Base-by-base conservation (phyloP, 2,797 vertebrate species). In the Mus caroli region DNA sequence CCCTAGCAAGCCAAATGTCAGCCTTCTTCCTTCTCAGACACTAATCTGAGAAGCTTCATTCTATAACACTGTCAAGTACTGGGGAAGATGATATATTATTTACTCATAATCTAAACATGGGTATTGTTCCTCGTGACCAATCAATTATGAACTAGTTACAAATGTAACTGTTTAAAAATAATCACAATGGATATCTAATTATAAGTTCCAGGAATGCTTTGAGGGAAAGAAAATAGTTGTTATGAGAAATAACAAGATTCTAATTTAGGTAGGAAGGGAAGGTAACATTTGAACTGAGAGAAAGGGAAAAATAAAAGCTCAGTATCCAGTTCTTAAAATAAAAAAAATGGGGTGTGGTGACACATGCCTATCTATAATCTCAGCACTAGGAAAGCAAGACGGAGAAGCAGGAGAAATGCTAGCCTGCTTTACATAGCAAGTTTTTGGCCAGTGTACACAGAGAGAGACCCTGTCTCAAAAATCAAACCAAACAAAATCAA, bases 51-150 rank as follows among this genome's bases (percentile, higher is more conserved):
- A 2, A 31, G 73, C 26, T 89, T 17, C 3, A 54, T 90, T 90
- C 89, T 86, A 12, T n/a, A 75, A 77, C 58, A 69, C 14, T 95
- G 2, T 73, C 12, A 69, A 20, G 76, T 69, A 75, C 43, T 26
- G 20, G 69, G 6, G 92, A 20, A 85, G 40, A 91, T 90, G 54
- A 28, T 86, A 85, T 67, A 46, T 86, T 96, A 86, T 90, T 80
- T 34, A 86, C 4, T 37, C 2, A 4, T 71, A 56, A 93, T 37
- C 64, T 79, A 87, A 94, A 94, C 37, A 28, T 22, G 77, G 13
- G 22, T 62, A 31, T 50, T 84, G 4, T 88, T 46, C 31, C 26
- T 94, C 52, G 13, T 52, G 4, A 85, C 54, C 67, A 50, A 79
- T 26, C 84, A 84, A 92, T 60, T 83, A 75, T 34, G 83, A 80